Conservation (phyloP, 2,113 vertebrate genomes). For the Nibea albiflora region DNA sequence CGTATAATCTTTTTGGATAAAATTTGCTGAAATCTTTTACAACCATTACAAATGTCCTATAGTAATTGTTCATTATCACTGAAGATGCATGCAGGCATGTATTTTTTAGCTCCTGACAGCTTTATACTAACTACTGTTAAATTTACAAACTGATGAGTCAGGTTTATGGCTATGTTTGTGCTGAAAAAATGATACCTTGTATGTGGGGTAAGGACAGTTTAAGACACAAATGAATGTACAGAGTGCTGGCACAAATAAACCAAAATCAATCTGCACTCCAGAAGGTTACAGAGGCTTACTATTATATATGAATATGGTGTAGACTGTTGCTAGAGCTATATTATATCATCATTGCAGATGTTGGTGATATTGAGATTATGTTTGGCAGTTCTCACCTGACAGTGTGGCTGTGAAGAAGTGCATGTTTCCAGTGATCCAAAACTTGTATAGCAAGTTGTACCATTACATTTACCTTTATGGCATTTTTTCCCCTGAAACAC, state of each 20-base stretch:
- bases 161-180: background rate
- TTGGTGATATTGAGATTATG: too few relatives aligned
- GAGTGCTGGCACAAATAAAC: background rate
- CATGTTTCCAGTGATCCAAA: background rate
- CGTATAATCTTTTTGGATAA: too few relatives aligned
- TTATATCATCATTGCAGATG: background rate
- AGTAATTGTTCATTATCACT: too few relatives aligned
- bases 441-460: slow-evolving; percentile 75
- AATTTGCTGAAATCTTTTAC: too few relatives aligned
- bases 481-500: slow-evolving; percentile 84
- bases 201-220: background rate
- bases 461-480: slow-evolving; percentile 62
- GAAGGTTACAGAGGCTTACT: background rate
- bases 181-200: background rate
- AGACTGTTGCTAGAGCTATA: background rate
- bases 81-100: background rate
- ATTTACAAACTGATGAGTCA: background rate
- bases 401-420: slow-evolving; percentile 79
- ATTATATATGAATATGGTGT: background rate
- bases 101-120: background rate
- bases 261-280: background rate
- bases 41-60: too few relatives aligned
- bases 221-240: background rate
- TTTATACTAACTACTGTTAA: background rate
- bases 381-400: slow-evolving; percentile 79